Percentiles rank a stretch among this genome's conserved stretches.
These are phyloP conservation scores for Phanerotoma sp. DNA, from an alignment of 2,888 invertebrate genomes.

Conservation along the genomic window DNA sequence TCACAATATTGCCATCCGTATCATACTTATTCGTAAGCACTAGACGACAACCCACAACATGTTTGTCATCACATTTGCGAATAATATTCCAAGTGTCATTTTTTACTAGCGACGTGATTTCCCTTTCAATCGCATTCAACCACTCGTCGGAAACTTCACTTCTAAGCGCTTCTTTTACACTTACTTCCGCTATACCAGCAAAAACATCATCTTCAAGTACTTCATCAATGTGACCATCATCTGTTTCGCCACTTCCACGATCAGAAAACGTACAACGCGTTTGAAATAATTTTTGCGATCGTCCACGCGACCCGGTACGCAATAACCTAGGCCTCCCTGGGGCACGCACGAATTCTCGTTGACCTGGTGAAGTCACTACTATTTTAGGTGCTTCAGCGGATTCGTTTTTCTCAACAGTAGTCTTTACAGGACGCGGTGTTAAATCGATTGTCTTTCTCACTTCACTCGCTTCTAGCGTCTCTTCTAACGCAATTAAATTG, in stretches of 20 bases:
- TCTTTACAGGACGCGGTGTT: not conserved
- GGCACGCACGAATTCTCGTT: not conserved
- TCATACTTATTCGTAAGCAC: conserved; percentile 14
- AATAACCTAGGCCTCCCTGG: not conserved
- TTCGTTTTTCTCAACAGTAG: not conserved
- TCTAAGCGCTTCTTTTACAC: conserved; percentile 10
- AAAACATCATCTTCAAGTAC: conserved; percentile 3
- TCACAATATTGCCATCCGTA: conserved; percentile 10
- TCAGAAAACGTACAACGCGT: not conserved
- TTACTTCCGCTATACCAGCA: conserved; percentile 13
- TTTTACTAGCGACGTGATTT: conserved; percentile 10
- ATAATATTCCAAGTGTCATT: conserved; percentile 19
- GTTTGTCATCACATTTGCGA: not conserved
- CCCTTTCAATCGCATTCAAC: conserved; percentile 18
- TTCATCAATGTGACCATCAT: not conserved
- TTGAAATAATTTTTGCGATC: not conserved
- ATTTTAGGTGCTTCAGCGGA: not conserved
- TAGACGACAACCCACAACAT: conserved; percentile 15
- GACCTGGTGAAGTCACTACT: not conserved
- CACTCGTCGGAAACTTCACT: conserved; percentile 18
- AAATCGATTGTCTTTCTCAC: not conserved
- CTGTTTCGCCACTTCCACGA: not conserved
- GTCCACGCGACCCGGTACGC: not conserved
- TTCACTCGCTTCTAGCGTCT: not conserved
- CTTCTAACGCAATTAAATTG: too few species aligned